phyloP scores from a whole-genome alignment of 2,888 invertebrate species.

The Rhingia rostrata region DNA sequence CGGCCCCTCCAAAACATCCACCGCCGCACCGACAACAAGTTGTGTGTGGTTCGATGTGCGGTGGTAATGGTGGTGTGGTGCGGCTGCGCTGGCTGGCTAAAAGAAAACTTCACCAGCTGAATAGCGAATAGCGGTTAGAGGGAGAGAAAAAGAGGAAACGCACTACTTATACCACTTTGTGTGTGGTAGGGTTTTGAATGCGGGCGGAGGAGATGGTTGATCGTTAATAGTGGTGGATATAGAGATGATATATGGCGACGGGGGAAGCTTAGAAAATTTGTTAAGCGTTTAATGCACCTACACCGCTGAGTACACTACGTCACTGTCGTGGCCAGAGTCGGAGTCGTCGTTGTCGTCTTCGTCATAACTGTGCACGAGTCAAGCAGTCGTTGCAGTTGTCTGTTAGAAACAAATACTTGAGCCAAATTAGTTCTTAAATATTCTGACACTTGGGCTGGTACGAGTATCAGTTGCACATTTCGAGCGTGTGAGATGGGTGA shows the following conservation, averaged over 20 bases:
- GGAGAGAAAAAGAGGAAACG: conserved; percentile 70
- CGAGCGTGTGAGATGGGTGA: conserved; percentile 1
- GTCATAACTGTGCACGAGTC: conserved; percentile 25
- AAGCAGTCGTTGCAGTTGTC: neutral
- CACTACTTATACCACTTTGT: conserved; percentile 61
- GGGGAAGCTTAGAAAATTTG: conserved; percentile 53
- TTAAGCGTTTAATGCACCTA: conserved; percentile 47
- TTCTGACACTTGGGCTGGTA: conserved; percentile 52
- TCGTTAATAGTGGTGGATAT: neutral
- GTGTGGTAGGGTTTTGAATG: neutral
- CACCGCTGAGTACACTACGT: conserved; percentile 26
- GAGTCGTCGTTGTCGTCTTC: neutral
- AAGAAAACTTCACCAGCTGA: conserved; percentile 54
- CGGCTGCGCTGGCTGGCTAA: conserved; percentile 26
- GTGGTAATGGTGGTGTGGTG: conserved; percentile 47
- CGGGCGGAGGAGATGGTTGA: neutral
- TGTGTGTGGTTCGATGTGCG: conserved; percentile 67
- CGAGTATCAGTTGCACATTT: conserved; percentile 37
- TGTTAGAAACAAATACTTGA: conserved; percentile 46
- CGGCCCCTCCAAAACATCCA: conserved; percentile 43
- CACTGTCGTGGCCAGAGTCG: neutral
- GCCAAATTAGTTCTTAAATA: conserved; percentile 64
- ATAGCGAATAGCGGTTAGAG: conserved; percentile 26
- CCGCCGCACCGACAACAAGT: conserved; percentile 52
- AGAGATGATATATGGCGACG: conserved; percentile 22